A percentile compares a stretch with the other conserved stretches of the same genome.
Evolutionary conservation across 1,140 invertebrate genomes (phyloP).

Genomic region (Saccostrea echinata): DNA sequence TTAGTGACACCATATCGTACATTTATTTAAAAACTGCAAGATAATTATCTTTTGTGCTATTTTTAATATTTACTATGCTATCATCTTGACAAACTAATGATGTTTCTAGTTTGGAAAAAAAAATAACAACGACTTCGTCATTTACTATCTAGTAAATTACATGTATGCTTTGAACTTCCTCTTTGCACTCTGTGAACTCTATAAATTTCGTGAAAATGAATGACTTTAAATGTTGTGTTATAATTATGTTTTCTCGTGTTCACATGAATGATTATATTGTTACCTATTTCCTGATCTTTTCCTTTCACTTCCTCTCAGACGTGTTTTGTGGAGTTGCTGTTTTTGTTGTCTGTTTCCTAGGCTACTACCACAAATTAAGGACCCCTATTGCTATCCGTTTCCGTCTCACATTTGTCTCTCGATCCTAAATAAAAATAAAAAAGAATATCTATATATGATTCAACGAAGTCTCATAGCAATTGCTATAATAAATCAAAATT

Average conservation of each 20-base stretch:
- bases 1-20: conserved; percentile 3
- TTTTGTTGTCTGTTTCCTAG: not conserved
- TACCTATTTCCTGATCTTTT: not conserved
- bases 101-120: not conserved
- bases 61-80: not conserved
- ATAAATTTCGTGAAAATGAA: not conserved
- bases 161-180: not conserved
- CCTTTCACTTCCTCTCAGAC: not conserved
- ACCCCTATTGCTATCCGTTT: too few species aligned
- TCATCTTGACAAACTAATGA: not conserved
- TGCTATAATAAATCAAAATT: too few species aligned
- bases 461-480: too few species aligned
- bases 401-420: too few species aligned
- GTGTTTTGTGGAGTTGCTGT: not conserved
- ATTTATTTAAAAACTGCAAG: not conserved
- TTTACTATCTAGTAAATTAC: not conserved
- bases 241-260: not conserved
- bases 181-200: not conserved
- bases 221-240: too few species aligned
- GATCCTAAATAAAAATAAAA: too few species aligned
- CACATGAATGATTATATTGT: not conserved
- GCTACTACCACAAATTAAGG: too few species aligned
- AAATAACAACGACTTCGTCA: not conserved
- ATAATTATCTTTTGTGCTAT: not conserved
- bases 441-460: too few species aligned